Percentiles rank a stretch among this genome's conserved stretches.
These are phyloP conservation scores for Menura novaehollandiae DNA, from an alignment of 2,113 vertebrate species.

Conservation along the genomic window DNA sequence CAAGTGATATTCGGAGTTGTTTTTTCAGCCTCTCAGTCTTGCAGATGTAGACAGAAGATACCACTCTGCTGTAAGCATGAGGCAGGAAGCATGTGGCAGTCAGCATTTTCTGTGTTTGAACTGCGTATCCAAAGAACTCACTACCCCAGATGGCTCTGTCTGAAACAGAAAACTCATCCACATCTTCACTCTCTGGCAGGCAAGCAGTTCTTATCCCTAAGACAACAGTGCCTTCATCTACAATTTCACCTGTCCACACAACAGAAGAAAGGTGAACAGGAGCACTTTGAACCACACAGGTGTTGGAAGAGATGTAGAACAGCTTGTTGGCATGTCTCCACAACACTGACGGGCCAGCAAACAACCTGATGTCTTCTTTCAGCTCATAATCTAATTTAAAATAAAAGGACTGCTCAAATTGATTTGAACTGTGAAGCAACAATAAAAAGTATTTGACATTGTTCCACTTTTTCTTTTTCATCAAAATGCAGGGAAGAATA, in stretches of 20 bases:
- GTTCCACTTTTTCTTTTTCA: conserved; percentile 47
- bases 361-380: conserved; percentile 70
- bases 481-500: conserved; percentile 76
- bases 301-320: conserved; percentile 72
- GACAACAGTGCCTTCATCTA: conserved; percentile 68
- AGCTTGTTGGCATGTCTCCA: conserved; percentile 76
- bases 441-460: conserved; percentile 75
- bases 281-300: conserved; percentile 64
- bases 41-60: conserved; percentile 71
- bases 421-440: conserved; percentile 70
- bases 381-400: conserved; percentile 80
- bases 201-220: conserved; percentile 68
- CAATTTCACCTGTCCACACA: conserved; percentile 76
- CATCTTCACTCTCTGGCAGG: background rate
- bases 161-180: background rate
- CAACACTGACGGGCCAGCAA: conserved; percentile 82
- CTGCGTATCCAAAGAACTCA: conserved; percentile 68
- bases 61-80: conserved; percentile 78
- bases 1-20: conserved; percentile 65
- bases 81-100: conserved; percentile 75
- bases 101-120: conserved; percentile 71
- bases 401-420: conserved; percentile 68
- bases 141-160: conserved; percentile 58
- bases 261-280: conserved; percentile 75
- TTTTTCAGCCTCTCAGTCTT: conserved; percentile 46